A percentile compares a stretch with the other conserved stretches of the same genome.
phyloP scores from a whole-genome alignment of 2,888 invertebrate species.

The Xanthostigma xanthostigma region DNA sequence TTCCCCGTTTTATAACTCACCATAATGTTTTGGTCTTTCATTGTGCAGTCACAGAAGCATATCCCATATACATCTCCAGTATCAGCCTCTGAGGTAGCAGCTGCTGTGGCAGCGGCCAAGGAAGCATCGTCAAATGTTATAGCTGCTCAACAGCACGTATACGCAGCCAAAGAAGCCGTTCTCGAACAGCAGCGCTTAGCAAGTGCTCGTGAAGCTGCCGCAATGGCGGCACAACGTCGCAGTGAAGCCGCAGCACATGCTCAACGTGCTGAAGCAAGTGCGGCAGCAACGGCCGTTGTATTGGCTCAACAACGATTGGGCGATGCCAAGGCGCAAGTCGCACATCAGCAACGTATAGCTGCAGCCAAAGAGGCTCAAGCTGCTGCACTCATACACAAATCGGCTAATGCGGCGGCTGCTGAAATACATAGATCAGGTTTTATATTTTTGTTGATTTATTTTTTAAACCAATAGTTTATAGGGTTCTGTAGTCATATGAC shows the following conservation, averaged over 20 bases:
- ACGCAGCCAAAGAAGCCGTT: slow-evolving; percentile 56
- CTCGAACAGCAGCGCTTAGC: slow-evolving; percentile 57
- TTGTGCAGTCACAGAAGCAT: neutral
- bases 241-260: slow-evolving; percentile 51
- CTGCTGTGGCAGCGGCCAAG: slow-evolving; percentile 58
- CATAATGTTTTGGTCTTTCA: no score
- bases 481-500: no score
- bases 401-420: slow-evolving; percentile 52
- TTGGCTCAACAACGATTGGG: slow-evolving; percentile 55
- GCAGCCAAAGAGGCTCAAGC: slow-evolving; percentile 58
- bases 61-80: slow-evolving; percentile 19
- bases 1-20: no score
- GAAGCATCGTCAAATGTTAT: slow-evolving; percentile 55
- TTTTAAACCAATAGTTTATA: no score
- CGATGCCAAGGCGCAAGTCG: slow-evolving; percentile 51
- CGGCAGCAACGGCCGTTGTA: slow-evolving; percentile 48
- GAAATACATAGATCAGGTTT: slow-evolving; percentile 49
- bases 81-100: slow-evolving; percentile 51
- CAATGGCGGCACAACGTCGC: slow-evolving; percentile 19
- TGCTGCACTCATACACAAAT: slow-evolving; percentile 52
- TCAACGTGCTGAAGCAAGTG: slow-evolving; percentile 49
- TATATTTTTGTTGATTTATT: no score
- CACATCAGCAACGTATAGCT: slow-evolving; percentile 56
- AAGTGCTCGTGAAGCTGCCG: slow-evolving; percentile 57
- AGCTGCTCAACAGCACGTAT: slow-evolving; percentile 56